Conservation (phyloP, 2,888 invertebrate genomes). For the Poecilobothrus nobilitatus region DNA sequence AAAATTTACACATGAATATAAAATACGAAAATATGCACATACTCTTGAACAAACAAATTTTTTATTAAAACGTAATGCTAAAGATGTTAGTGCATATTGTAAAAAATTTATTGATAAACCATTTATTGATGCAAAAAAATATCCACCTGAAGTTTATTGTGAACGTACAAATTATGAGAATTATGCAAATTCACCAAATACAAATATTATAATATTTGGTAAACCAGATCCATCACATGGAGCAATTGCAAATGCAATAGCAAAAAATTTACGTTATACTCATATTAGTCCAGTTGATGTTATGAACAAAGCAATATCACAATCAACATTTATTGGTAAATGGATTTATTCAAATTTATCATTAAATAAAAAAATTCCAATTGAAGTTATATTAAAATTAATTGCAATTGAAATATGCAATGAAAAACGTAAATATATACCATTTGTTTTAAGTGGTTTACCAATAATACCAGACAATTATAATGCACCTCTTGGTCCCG, state of each 20-base stretch:
- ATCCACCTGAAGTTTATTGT: conserved; percentile 16
- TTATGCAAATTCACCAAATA: conserved; percentile 30
- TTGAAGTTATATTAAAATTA: conserved; percentile 47
- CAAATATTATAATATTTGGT: conserved; percentile 52
- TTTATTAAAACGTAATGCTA: too few species aligned
- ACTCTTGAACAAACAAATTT: too few species aligned
- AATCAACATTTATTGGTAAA: conserved; percentile 48
- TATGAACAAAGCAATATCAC: conserved; percentile 51
- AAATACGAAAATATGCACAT: too few species aligned
- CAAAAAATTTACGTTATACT: conserved; percentile 51
- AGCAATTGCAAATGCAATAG: conserved; percentile 49
- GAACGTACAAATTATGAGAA: conserved; percentile 16
- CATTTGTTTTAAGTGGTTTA: conserved; percentile 57
- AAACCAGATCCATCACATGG: conserved; percentile 51
- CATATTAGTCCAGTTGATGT: conserved; percentile 52
- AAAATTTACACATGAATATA: too few species aligned
- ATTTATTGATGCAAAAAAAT: conserved; percentile 5
- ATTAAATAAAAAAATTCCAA: conserved; percentile 47
- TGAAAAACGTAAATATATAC: conserved; percentile 49
- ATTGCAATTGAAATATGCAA: conserved; percentile 48
- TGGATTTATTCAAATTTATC: conserved; percentile 52
- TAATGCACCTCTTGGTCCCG: background rate
- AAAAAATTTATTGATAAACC: background rate
- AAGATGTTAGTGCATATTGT: background rate
- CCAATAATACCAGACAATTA: conserved; percentile 49